A percentile compares a stretch with the other conserved stretches of the same genome.
Conservation (phyloP, 2,888 invertebrate genomes). For the Yponomeuta plumbellus region DNA sequence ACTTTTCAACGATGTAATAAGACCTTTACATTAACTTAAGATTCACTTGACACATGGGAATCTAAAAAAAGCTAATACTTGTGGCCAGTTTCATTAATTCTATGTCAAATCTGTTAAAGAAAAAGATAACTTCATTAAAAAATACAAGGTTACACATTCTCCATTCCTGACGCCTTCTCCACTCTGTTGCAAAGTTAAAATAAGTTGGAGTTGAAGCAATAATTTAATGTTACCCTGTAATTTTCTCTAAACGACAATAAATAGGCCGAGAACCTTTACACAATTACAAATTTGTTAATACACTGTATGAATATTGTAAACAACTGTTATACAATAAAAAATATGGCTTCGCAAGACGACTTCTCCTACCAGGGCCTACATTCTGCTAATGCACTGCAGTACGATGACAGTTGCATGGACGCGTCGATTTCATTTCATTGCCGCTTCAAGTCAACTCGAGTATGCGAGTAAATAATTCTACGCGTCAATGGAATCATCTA, state of each 20-base stretch:
- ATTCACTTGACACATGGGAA: background rate
- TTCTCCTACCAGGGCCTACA: background rate
- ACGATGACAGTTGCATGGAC: too few relatives aligned
- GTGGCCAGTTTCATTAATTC: background rate
- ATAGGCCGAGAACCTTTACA: background rate
- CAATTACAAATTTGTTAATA: background rate
- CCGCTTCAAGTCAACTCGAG: too few relatives aligned
- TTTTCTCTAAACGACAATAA: background rate
- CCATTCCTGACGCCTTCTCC: background rate
- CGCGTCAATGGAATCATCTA: too few relatives aligned
- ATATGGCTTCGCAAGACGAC: background rate
- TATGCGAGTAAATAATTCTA: too few relatives aligned
- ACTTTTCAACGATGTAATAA: background rate
- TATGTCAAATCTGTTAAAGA: too few relatives aligned
- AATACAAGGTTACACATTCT: too few relatives aligned
- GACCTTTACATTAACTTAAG: too few relatives aligned
- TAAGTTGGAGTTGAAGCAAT: background rate
- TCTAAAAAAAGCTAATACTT: background rate
- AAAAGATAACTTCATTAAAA: too few relatives aligned
- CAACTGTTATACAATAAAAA: background rate
- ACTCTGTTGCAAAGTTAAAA: background rate
- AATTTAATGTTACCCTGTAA: background rate
- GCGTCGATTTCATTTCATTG: too few relatives aligned
- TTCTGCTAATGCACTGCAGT: too few relatives aligned
- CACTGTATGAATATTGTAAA: background rate